A percentile compares a stretch with the other conserved stretches of the same genome.
Evolutionary conservation across 2,797 vertebrate genomes (phyloP).

Genomic region (Synanceia verrucosa): DNA sequence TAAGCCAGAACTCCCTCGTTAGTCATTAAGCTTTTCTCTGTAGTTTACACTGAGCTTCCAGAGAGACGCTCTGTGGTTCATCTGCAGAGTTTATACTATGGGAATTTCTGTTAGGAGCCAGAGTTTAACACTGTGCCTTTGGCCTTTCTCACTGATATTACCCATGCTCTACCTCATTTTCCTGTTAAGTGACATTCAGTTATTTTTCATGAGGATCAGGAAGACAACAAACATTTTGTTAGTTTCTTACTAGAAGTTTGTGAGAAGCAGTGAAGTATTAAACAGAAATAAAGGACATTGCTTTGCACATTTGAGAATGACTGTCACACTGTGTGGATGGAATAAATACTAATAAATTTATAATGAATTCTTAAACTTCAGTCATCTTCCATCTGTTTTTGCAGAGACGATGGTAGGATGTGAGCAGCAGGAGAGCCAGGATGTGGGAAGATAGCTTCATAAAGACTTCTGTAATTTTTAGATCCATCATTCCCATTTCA

Average conservation of each 20-base stretch:
- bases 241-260: background rate
- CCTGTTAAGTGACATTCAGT: background rate
- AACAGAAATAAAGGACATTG: background rate
- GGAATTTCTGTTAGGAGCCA: slow-evolving; percentile 7
- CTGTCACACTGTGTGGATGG: background rate
- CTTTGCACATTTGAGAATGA: background rate
- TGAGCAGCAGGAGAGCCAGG: background rate
- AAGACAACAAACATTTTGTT: background rate
- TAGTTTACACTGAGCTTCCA: background rate
- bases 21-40: background rate
- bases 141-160: background rate
- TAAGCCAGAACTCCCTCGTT: background rate
- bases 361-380: background rate
- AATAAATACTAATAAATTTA: background rate
- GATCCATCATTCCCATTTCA: background rate
- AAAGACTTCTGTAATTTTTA: background rate
- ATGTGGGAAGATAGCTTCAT: background rate
- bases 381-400: background rate
- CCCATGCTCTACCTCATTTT: background rate
- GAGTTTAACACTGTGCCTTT: background rate
- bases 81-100: background rate
- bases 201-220: background rate
- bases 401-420: background rate
- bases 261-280: background rate
- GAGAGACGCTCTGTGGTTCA: background rate